phyloP scores from a whole-genome alignment of 2,113 vertebrate genomes.

The Albula glossodonta region DNA sequence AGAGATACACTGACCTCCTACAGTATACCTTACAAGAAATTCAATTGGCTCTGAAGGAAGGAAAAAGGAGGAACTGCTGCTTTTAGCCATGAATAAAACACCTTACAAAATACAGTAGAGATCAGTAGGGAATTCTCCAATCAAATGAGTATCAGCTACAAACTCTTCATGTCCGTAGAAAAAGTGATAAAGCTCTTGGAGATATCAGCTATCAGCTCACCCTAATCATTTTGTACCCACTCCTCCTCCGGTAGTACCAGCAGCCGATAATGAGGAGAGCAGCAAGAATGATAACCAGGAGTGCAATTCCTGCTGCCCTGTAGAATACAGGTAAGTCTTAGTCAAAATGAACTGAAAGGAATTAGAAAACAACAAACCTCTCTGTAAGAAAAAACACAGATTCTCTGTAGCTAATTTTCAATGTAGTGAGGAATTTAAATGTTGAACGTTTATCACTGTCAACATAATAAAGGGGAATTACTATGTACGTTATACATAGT shows the following conservation, averaged over 20 bases:
- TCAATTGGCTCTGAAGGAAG: neutral
- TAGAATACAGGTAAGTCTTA: conserved; percentile 46
- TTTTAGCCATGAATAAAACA: neutral
- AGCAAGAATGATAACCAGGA: conserved; percentile 81
- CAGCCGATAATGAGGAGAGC: conserved; percentile 82
- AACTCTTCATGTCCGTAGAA: neutral
- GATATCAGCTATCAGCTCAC: conserved; percentile 62
- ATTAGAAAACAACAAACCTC: neutral
- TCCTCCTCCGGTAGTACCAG: conserved; percentile 86
- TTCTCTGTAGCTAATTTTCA: too few species aligned
- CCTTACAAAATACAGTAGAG: too few species aligned
- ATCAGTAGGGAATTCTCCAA: too few species aligned
- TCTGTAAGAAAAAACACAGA: too few species aligned
- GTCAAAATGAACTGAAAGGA: neutral
- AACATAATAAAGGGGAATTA: neutral
- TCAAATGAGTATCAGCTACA: too few species aligned
- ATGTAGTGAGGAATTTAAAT: neutral
- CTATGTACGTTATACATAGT: too few species aligned
- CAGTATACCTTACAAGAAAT: neutral
- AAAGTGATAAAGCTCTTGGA: neutral
- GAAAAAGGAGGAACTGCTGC: neutral
- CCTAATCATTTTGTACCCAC: conserved; percentile 82
- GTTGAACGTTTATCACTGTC: neutral
- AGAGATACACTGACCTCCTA: neutral
- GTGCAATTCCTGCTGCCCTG: conserved; percentile 84